phyloP scores from a whole-genome alignment of 1,140 invertebrate species.

The Achroia grisella region DNA sequence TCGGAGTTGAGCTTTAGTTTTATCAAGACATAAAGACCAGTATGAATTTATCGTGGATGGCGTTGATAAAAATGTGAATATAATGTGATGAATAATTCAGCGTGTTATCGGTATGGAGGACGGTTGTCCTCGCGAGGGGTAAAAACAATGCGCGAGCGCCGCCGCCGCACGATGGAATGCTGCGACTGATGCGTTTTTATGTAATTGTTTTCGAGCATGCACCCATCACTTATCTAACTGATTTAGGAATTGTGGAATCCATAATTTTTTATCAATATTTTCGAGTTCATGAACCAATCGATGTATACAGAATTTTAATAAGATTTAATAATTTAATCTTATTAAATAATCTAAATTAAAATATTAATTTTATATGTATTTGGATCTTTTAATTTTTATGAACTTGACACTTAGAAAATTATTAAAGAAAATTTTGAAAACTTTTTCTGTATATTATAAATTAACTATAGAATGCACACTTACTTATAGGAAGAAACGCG shows the following conservation, averaged over 20 bases:
- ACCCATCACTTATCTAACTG: conserved; percentile 70
- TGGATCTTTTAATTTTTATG: no score
- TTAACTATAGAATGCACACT: no score
- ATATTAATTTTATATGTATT: no score
- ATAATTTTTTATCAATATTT: conserved; percentile 41
- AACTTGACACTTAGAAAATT: no score
- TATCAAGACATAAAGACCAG: conserved; percentile 70
- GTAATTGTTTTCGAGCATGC: conserved; percentile 66
- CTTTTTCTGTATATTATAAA: no score
- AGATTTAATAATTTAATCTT: not conserved
- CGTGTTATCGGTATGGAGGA: conserved; percentile 67
- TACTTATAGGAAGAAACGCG: no score
- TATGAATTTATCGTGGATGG: conserved; percentile 68
- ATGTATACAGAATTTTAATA: conserved; percentile 13
- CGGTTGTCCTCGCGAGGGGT: conserved; percentile 30
- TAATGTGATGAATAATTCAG: conserved; percentile 71
- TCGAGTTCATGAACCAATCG: conserved; percentile 12
- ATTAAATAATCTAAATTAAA: no score
- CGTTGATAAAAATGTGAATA: conserved; percentile 72
- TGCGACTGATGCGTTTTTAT: conserved; percentile 58
- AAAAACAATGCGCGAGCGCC: conserved; percentile 49
- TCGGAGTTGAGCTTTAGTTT: conserved; percentile 64
- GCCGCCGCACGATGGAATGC: conserved; percentile 55
- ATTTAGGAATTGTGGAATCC: conserved; percentile 55
- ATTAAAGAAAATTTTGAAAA: no score